These are phyloP conservation scores for Heliconius hermathena DNA, from an alignment of 1,140 invertebrate genomes.

Conservation along the genomic window DNA sequence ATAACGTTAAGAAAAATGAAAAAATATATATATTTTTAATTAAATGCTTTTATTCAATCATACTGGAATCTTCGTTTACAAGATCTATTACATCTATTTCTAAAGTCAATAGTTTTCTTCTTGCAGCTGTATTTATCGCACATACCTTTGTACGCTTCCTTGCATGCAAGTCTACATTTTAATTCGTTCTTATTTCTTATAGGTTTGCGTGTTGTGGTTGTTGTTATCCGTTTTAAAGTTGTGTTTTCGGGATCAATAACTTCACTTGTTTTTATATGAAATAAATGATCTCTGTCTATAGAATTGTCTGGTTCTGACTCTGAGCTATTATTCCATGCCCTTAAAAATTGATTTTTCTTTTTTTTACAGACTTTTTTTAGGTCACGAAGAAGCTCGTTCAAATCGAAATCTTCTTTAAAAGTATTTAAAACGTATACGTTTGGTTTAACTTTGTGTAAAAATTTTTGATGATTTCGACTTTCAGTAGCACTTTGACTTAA, in stretches of 20 bases:
- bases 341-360: background rate
- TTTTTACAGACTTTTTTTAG: background rate
- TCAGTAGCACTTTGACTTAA: background rate
- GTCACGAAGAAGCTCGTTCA: background rate
- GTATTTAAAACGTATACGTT: background rate
- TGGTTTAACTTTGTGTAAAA: background rate
- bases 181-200: background rate
- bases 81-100: background rate
- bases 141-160: background rate
- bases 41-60: background rate
- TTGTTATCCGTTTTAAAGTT: background rate
- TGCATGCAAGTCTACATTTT: background rate
- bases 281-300: background rate
- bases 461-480: background rate
- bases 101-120: background rate
- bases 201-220: background rate
- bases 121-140: background rate
- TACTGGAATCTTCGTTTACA: background rate
- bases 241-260: background rate
- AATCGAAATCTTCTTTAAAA: background rate
- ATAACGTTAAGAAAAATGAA: background rate
- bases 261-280: constrained; percentile 5
- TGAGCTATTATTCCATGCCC: background rate
- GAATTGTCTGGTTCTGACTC: background rate
- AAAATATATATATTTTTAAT: background rate